Conservation (phyloP, 2,113 vertebrate genomes). For the Chelonoidis abingdonii region DNA sequence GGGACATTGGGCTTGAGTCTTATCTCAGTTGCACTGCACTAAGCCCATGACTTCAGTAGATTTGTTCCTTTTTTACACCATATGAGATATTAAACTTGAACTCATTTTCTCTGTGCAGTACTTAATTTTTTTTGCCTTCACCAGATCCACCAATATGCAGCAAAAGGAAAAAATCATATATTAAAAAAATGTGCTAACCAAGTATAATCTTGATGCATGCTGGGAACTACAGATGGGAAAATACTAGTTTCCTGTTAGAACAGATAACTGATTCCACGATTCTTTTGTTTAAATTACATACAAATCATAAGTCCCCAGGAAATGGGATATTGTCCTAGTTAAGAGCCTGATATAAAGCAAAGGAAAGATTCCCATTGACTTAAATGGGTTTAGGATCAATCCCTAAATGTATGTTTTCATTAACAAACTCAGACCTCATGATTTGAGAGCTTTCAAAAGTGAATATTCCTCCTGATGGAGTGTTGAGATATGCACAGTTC, state of each 20-base stretch:
- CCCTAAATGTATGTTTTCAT: neutral
- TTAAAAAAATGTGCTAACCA: neutral
- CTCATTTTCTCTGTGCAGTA: neutral
- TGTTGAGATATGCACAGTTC: neutral
- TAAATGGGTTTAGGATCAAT: neutral
- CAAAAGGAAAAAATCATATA: neutral
- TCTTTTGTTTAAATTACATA: neutral
- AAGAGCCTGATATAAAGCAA: neutral
- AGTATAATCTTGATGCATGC: neutral
- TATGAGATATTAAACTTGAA: neutral
- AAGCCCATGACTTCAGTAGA: neutral
- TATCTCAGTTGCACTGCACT: neutral
- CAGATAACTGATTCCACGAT: neutral
- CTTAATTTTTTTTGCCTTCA: neutral
- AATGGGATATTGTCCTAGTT: neutral
- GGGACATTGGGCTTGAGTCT: neutral
- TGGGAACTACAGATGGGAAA: neutral
- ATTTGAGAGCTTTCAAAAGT: neutral
- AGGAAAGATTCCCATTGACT: neutral
- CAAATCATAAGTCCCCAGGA: neutral
- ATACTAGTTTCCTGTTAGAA: neutral
- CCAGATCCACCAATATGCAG: accelerated
- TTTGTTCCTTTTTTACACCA: neutral
- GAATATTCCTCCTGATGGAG: neutral
- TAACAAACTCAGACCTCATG: neutral